Evolutionary conservation across 2,797 vertebrate genomes (phyloP).

Genomic region (Thripadectes ignobilis): DNA sequence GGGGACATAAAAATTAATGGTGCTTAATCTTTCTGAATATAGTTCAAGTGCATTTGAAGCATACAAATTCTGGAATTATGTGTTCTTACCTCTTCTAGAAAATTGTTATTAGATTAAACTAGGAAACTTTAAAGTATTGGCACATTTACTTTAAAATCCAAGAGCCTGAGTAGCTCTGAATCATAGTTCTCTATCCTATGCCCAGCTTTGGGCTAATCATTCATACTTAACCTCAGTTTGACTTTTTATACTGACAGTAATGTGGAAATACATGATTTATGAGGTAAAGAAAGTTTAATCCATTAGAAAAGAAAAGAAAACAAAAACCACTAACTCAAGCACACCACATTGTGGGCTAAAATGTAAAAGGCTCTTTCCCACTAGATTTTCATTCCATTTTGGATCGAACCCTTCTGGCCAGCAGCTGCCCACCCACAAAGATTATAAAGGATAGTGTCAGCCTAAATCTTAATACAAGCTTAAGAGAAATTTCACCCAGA

Average conservation of each 20-base stretch:
- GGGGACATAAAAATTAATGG: background rate
- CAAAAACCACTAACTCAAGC: background rate
- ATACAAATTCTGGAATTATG: background rate
- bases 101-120: background rate
- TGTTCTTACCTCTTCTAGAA: background rate
- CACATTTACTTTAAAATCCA: background rate
- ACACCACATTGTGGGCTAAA: background rate
- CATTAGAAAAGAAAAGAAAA: background rate
- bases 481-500: background rate
- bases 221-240: background rate
- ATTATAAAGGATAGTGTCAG: background rate
- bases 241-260: background rate
- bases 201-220: background rate
- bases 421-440: background rate
- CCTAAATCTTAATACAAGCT: background rate
- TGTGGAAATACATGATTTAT: background rate
- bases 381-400: background rate
- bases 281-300: background rate
- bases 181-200: background rate
- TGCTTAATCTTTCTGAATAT: background rate
- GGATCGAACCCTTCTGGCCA: background rate
- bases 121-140: background rate
- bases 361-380: background rate
- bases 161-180: background rate
- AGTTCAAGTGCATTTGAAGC: background rate